These are phyloP conservation scores for Biston stratarius DNA, from an alignment of 2,888 invertebrate genomes.

Conservation along the genomic window DNA sequence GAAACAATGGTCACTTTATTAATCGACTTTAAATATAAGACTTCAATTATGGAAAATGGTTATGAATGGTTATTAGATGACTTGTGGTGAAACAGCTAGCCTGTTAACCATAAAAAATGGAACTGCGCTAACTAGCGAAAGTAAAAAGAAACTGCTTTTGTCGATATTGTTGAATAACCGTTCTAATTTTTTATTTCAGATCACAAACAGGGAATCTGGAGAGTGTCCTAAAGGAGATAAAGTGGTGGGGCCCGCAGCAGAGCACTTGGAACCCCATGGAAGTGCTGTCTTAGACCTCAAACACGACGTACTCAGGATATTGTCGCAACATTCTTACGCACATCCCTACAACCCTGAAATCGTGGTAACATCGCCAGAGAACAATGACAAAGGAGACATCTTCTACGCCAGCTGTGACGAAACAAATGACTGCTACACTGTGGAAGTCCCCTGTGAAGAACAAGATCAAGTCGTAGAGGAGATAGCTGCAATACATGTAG, in stretches of 20 bases:
- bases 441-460: conserved; percentile 89
- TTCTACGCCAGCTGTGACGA: conserved; percentile 91
- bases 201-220: conserved; percentile 72
- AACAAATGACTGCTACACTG: conserved; percentile 90
- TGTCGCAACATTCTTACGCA: conserved; percentile 83
- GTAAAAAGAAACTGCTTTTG: no score
- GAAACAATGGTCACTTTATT: not conserved
- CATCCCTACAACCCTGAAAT: conserved; percentile 72
- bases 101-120: no score
- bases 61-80: no score
- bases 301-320: conserved; percentile 79
- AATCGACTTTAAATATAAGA: no score
- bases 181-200: conserved; percentile 59
- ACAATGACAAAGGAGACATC: conserved; percentile 85
- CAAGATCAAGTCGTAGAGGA: conserved; percentile 66
- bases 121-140: no score
- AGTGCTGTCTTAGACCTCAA: conserved; percentile 81
- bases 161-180: not conserved
- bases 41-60: no score
- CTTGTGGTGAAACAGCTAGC: no score
- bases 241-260: conserved; percentile 96
- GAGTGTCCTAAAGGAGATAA: conserved; percentile 85
- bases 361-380: conserved; percentile 60
- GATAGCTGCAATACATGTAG: conserved; percentile 58
- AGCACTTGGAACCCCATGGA: conserved; percentile 93